A percentile compares a stretch with the other conserved stretches of the same genome.
These are phyloP conservation scores for Cistogaster globosa DNA, from an alignment of 2,888 invertebrate species.

Conservation along the genomic window DNA sequence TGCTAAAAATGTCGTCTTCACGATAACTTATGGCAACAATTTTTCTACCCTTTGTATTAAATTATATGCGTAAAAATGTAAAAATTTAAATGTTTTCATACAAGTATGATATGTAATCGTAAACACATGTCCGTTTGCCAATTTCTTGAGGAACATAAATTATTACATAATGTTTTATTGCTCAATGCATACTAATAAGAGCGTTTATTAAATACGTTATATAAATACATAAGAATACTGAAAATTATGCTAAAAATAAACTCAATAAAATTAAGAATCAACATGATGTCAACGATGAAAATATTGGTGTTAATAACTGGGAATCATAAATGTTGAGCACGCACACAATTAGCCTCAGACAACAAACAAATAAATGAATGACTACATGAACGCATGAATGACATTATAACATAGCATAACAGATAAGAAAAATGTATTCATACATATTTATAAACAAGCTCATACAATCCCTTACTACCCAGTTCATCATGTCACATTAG, in stretches of 20 bases:
- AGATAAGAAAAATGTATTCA: neutral
- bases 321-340: constrained; percentile 72
- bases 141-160: too few relatives aligned
- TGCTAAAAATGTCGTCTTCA: too few relatives aligned
- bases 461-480: too few relatives aligned
- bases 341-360: constrained; percentile 72
- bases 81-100: too few relatives aligned
- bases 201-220: neutral
- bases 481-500: too few relatives aligned
- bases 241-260: neutral
- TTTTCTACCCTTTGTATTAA: too few relatives aligned
- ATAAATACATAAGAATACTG: neutral
- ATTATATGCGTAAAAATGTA: too few relatives aligned
- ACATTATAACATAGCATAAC: constrained; percentile 47
- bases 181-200: neutral
- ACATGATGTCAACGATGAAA: neutral
- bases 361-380: constrained; percentile 40
- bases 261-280: constrained; percentile 16
- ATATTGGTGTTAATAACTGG: constrained; percentile 43
- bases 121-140: too few relatives aligned
- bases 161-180: too few relatives aligned
- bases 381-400: constrained; percentile 21
- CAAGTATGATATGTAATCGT: too few relatives aligned
- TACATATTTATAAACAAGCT: too few relatives aligned
- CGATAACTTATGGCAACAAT: too few relatives aligned